Conservation (phyloP, 2,797 vertebrate genomes). For the Lutjanus campechanus region DNA sequence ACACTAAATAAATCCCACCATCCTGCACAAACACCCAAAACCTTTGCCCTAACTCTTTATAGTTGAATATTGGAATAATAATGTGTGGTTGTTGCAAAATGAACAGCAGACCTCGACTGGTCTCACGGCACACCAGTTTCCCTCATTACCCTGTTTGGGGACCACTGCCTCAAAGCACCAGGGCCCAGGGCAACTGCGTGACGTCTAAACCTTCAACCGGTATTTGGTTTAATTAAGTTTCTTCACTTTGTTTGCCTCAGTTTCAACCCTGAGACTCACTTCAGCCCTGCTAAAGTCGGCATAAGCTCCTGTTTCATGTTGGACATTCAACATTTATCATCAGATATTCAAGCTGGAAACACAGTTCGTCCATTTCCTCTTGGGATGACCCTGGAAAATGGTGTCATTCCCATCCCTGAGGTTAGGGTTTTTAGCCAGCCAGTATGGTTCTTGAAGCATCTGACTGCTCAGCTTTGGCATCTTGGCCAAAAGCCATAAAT, state of each 20-base stretch:
- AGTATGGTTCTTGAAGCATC: slow-evolving; percentile 34
- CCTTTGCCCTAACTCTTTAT: too few relatives aligned
- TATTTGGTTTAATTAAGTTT: neutral
- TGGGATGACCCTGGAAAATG: slow-evolving; percentile 1
- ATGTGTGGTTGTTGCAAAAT: too few relatives aligned
- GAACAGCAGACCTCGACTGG: too few relatives aligned
- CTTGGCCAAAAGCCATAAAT: slow-evolving; percentile 48
- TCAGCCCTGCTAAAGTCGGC: neutral
- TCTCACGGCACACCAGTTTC: too few relatives aligned
- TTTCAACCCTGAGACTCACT: slow-evolving; percentile 16
- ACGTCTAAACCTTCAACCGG: neutral
- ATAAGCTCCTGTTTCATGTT: slow-evolving; percentile 25
- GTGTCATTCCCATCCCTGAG: neutral
- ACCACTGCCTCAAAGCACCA: neutral
- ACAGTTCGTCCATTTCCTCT: slow-evolving; percentile 48
- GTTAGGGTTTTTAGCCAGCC: neutral
- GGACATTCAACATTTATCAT: slow-evolving; percentile 55
- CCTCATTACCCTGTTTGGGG: too few relatives aligned
- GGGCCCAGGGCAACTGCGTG: neutral
- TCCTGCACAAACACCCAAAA: too few relatives aligned
- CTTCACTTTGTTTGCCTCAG: neutral
- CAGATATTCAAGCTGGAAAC: slow-evolving; percentile 34
- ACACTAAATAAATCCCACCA: too few relatives aligned
- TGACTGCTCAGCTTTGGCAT: slow-evolving; percentile 42
- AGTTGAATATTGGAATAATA: too few relatives aligned